Conservation (phyloP, 2,888 invertebrate genomes). For the Calephelis perditalis region DNA sequence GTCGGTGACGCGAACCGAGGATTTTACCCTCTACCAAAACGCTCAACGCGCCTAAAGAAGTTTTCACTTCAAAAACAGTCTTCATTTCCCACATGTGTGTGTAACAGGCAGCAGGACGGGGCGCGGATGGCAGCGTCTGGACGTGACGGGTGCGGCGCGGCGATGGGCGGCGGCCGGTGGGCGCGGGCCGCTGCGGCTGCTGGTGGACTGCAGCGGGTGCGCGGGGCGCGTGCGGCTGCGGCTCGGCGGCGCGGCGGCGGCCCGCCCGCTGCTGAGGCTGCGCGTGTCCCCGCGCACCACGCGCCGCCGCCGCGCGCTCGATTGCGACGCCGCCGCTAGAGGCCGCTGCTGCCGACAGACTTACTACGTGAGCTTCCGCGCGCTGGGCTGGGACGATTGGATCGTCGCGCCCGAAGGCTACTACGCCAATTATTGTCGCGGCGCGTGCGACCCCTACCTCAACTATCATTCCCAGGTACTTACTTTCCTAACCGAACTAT, state of each 20-base stretch:
- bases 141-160: conserved; percentile 86
- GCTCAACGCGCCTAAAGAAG: no score
- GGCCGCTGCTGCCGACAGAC: conserved; percentile 89
- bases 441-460: conserved; percentile 91
- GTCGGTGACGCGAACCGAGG: no score
- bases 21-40: no score
- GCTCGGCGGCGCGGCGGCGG: conserved; percentile 76
- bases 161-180: conserved; percentile 63
- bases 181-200: conserved; percentile 81
- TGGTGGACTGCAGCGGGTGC: conserved; percentile 92
- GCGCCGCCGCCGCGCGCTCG: conserved; percentile 89
- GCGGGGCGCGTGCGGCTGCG: conserved; percentile 84
- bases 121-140: conserved; percentile 92
- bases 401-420: conserved; percentile 94
- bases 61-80: no score
- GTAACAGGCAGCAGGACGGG: conserved; percentile 40
- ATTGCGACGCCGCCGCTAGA: conserved; percentile 82
- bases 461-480: conserved; percentile 93
- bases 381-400: conserved; percentile 97
- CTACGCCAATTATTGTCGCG: conserved; percentile 95
- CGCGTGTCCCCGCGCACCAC: conserved; percentile 84
- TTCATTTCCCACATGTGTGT: no score
- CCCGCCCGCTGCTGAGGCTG: conserved; percentile 90
- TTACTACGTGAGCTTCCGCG: conserved; percentile 94
- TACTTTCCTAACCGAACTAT: no score